Evolutionary conservation across 1,140 invertebrate genomes (phyloP).

Genomic region (Mylabris phalerata): DNA sequence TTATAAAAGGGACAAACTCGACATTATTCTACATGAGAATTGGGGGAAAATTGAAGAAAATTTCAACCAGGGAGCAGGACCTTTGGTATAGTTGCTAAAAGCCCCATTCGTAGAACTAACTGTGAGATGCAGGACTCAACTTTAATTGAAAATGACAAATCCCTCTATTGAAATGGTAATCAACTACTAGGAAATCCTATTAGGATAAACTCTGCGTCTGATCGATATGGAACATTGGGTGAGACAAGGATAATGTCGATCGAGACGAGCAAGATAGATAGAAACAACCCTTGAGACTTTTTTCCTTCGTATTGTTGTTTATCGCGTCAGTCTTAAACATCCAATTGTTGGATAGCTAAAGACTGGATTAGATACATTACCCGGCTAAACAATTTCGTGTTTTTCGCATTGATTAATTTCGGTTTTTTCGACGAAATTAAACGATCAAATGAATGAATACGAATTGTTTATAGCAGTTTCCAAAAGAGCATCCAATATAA

Average conservation of each 20-base stretch:
- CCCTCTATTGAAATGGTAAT: constrained; percentile 46
- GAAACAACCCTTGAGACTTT: constrained; percentile 6
- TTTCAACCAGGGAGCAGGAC: constrained; percentile 1
- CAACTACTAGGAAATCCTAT: constrained; percentile 47
- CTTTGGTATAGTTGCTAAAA: constrained; percentile 16
- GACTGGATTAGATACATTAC: too few species aligned
- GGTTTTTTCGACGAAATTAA: too few species aligned
- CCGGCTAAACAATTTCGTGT: too few species aligned
- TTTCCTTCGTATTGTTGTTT: neutral
- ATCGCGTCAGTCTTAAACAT: neutral
- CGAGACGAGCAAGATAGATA: constrained; percentile 7
- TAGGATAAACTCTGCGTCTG: constrained; percentile 42
- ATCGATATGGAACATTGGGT: constrained; percentile 34
- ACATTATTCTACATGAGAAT: too few species aligned
- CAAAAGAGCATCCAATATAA: constrained; percentile 31
- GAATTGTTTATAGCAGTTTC: constrained; percentile 10
- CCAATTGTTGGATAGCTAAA: neutral
- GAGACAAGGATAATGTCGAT: constrained; percentile 18
- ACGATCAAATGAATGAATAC: too few species aligned
- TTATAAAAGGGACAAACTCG: too few species aligned
- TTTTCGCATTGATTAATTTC: too few species aligned
- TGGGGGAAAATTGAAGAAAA: too few species aligned
- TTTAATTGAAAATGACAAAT: constrained; percentile 47
- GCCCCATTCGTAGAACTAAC: constrained; percentile 16
- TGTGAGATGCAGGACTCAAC: constrained; percentile 42